A percentile compares a stretch with the other conserved stretches of the same genome.
These are phyloP conservation scores for Lepidochrysops patricia DNA, from an alignment of 2,888 invertebrate species.

Conservation along the genomic window DNA sequence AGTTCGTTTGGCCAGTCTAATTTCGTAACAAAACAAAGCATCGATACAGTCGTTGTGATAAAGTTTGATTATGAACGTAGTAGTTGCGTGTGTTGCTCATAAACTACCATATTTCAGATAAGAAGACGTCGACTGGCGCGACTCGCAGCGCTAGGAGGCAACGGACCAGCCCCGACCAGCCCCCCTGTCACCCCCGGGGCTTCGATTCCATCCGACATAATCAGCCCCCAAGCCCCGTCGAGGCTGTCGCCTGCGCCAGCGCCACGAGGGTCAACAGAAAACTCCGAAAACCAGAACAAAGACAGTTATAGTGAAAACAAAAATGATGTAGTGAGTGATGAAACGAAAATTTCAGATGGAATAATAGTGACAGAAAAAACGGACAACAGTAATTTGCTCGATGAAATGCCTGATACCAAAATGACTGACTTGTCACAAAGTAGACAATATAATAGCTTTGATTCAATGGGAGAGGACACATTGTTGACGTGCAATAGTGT, in stretches of 20 bases:
- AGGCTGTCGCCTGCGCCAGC: slow-evolving; percentile 42
- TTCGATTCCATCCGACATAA: slow-evolving; percentile 46
- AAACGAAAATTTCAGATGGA: slow-evolving; percentile 59
- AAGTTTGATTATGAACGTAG: slow-evolving; percentile 35
- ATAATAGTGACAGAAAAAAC: slow-evolving; percentile 69
- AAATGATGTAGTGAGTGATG: slow-evolving; percentile 47
- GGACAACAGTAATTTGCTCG: slow-evolving; percentile 54
- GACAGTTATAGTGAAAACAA: slow-evolving; percentile 54
- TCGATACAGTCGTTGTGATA: slow-evolving; percentile 55
- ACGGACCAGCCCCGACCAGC: slow-evolving; percentile 63
- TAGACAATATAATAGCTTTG: slow-evolving; percentile 66
- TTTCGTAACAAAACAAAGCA: slow-evolving; percentile 75
- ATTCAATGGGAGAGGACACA: slow-evolving; percentile 65
- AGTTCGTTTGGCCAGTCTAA: slow-evolving; percentile 67
- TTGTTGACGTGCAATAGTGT: slow-evolving; percentile 63
- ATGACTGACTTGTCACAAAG: slow-evolving; percentile 69
- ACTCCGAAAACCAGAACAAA: slow-evolving; percentile 50
- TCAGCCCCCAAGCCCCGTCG: slow-evolving; percentile 33
- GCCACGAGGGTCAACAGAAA: slow-evolving; percentile 44
- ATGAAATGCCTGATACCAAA: slow-evolving; percentile 70
- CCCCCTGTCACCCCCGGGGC: slow-evolving; percentile 64
- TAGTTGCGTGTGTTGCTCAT: slow-evolving; percentile 3
- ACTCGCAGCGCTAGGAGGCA: slow-evolving; percentile 76
- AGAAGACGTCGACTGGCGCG: slow-evolving; percentile 84
- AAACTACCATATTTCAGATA: slow-evolving; percentile 72